These are phyloP conservation scores for Dryadula phaetusa DNA, from an alignment of 2,888 invertebrate species.

Conservation along the genomic window DNA sequence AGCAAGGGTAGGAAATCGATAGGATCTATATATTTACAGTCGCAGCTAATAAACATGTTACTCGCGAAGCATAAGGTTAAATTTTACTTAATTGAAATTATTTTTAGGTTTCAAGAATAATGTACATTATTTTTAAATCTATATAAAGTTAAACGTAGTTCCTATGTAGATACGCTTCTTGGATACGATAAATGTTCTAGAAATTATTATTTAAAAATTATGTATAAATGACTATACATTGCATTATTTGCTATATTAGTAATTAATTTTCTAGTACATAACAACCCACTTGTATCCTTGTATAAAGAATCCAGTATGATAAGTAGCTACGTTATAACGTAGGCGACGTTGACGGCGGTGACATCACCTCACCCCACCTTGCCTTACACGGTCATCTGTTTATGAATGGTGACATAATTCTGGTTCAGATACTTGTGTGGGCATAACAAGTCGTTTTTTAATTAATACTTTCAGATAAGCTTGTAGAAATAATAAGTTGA, in stretches of 20 bases:
- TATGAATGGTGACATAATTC: constrained; percentile 42
- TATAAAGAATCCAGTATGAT: constrained; percentile 40
- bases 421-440: constrained; percentile 12
- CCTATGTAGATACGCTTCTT: too few relatives aligned
- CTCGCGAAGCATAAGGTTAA: too few relatives aligned
- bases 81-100: too few relatives aligned
- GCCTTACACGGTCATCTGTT: constrained; percentile 44
- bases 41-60: too few relatives aligned
- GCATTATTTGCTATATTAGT: background rate
- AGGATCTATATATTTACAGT: too few relatives aligned
- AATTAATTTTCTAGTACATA: background rate
- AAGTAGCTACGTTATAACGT: constrained; percentile 6
- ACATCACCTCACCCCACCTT: constrained; percentile 46
- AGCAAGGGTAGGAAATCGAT: too few relatives aligned
- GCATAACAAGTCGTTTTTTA: background rate
- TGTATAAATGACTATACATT: too few relatives aligned
- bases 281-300: constrained; percentile 40
- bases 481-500: background rate
- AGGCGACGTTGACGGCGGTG: constrained; percentile 33
- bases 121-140: too few relatives aligned
- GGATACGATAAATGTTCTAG: too few relatives aligned
- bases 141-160: too few relatives aligned
- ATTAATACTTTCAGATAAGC: background rate
- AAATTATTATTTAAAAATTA: too few relatives aligned
- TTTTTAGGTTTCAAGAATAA: too few relatives aligned